Base-by-base conservation (phyloP, 2,888 invertebrate species). In the Galeopsomyia nigrocyanea region DNA sequence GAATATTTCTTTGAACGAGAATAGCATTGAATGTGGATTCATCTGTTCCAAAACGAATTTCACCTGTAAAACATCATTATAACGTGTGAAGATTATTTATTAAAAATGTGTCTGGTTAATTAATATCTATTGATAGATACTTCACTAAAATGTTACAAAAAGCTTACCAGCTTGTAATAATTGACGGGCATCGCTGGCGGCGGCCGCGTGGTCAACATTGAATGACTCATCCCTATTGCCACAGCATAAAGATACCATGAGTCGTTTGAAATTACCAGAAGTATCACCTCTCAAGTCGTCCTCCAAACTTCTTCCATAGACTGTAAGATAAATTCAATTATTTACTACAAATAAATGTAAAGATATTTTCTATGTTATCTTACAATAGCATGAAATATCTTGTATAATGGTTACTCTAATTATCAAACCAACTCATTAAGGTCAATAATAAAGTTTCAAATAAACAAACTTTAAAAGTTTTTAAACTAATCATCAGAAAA, bases 201-300 rank as follows among this genome's bases (percentile, higher is more conserved):
- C 97, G 76, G 88, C 88, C 10, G 88, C 89, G 53, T 89, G 90
- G 86, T 97, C 93, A 6, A 92, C 90, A 16, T 91, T 89, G 82
- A 92, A 91, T 78, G 92, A 92, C 87, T 98, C 98, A 83, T 95
- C 92, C 79, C 96, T 89, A 82, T 92, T 92, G 56, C 93, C 94
- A 84, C 92, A 92, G 81, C 93, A 93, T 17, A 96, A 86, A 39
- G 97, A 95, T 26, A 96, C 93, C 88, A 98, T 91, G 55, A 98
- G 89, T 68, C 97, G 91, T 86, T 94, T 93, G 88, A 98, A 98
- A 83, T 93, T 93, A 16, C 98, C 98, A 61, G 95, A 95, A 1
- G 97, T 97, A 85, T 98, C 98, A 63, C 93, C 92, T 76, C 90
- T 90, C 31, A 98, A 87, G 84, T 96, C 96, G 64, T 92, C 91